phyloP scores from a whole-genome alignment of 2,113 vertebrate genomes.

The Gnathonemus echidnorhynchus region DNA sequence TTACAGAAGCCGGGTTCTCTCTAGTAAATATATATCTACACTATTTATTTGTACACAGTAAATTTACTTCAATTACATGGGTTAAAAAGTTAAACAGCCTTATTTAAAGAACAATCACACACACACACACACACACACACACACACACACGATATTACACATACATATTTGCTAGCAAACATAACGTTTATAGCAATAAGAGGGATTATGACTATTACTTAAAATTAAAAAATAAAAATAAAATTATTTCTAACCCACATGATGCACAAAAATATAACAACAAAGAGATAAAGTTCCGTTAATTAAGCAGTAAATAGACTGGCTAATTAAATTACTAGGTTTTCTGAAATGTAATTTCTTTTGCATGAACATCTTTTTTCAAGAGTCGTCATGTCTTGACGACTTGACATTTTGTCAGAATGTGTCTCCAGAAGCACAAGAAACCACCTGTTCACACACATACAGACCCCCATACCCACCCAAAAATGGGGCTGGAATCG shows the following conservation, averaged over 20 bases:
- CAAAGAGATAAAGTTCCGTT: not conserved
- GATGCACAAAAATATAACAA: not conserved
- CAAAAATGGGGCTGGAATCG: not conserved
- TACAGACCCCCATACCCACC: not conserved
- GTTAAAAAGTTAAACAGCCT: not conserved
- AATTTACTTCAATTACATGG: not conserved
- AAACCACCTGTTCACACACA: not conserved
- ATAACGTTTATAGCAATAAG: not conserved
- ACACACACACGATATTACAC: not conserved
- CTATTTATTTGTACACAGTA: not conserved
- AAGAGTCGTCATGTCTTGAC: not conserved
- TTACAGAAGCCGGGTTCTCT: not conserved
- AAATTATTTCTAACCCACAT: not conserved
- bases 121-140: not conserved
- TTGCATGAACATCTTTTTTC: not conserved
- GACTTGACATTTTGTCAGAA: not conserved
- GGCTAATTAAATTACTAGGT: not conserved
- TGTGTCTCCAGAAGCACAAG: not conserved
- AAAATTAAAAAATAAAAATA: not conserved
- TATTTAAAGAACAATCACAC: not conserved
- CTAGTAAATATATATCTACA: not conserved
- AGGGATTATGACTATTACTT: not conserved
- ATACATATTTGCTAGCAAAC: not conserved
- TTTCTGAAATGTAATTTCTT: not conserved
- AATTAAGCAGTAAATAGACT: not conserved